These are phyloP conservation scores for Lasioglossum leucozonium DNA, from an alignment of 2,888 invertebrate genomes.

Conservation along the genomic window DNA sequence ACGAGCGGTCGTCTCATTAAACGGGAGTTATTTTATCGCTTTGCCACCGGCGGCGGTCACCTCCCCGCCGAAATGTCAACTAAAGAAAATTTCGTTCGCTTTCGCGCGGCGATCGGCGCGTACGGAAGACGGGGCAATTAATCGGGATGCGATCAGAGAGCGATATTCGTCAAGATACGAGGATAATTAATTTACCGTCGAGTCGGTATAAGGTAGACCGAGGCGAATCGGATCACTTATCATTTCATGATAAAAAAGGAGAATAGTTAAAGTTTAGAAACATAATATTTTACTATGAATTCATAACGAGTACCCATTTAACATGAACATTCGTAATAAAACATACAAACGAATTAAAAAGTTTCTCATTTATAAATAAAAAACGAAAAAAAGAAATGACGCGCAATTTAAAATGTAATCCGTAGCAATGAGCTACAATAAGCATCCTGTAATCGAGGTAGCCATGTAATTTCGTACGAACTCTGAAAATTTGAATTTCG, in stretches of 20 bases:
- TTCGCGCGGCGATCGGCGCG: background rate
- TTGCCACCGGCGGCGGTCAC: background rate
- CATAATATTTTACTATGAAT: no score
- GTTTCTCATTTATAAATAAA: no score
- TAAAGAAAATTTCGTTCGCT: background rate
- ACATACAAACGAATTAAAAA: no score
- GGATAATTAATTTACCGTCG: background rate
- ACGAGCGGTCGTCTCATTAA: constrained; percentile 28
- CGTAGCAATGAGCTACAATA: no score
- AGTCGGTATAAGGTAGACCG: no score
- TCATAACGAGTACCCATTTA: no score
- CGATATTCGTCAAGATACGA: background rate
- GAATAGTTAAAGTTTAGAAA: no score
- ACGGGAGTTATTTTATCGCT: constrained; percentile 29
- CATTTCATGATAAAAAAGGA: no score
- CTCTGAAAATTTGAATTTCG: background rate
- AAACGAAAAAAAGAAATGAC: no score
- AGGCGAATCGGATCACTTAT: no score
- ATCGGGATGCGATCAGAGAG: background rate
- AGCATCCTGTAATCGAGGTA: background rate
- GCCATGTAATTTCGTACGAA: background rate
- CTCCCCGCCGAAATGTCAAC: background rate
- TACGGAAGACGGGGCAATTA: background rate
- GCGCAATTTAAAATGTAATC: no score
- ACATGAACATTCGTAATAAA: no score